These are phyloP conservation scores for Aurelia coerulea DNA, from an alignment of 30 jellyfish, hydroid and myxozoan genomes.

Conservation along the genomic window DNA sequence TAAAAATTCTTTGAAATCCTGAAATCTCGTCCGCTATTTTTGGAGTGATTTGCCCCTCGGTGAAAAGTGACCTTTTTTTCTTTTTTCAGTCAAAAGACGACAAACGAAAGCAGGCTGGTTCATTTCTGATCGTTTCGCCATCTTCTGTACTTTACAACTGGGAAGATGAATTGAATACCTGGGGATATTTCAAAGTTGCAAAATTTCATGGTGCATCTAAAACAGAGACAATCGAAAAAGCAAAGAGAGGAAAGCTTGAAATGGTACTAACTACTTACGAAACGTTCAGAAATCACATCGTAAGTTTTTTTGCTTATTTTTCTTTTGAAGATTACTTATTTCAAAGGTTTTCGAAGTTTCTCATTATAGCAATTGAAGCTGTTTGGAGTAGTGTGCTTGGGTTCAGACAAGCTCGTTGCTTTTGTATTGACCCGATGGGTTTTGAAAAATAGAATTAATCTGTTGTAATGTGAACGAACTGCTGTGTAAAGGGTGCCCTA, in stretches of 20 bases:
- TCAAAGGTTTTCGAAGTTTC: too few relatives aligned
- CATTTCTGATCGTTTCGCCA: slow-evolving; percentile 77
- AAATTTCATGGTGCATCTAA: slow-evolving; percentile 70
- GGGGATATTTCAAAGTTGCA: slow-evolving; percentile 81
- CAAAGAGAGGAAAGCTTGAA: slow-evolving; percentile 58
- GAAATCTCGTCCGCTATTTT: too few relatives aligned
- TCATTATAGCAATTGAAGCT: too few relatives aligned
- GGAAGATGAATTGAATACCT: slow-evolving; percentile 78
- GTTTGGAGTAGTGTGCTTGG: background rate
- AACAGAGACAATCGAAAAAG: slow-evolving; percentile 52
- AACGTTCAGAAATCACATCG: slow-evolving; percentile 72
- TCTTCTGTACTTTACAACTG: slow-evolving; percentile 84
- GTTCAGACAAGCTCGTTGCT: too few relatives aligned
- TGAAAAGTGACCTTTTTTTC: background rate
- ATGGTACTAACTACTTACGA: slow-evolving; percentile 79
- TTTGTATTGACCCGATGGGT: too few relatives aligned
- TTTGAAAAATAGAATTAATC: too few relatives aligned
- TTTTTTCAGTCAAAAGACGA: slow-evolving; percentile 4
- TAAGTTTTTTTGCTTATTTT: slow-evolving; percentile 28
- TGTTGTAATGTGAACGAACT: too few relatives aligned
- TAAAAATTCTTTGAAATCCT: too few relatives aligned
- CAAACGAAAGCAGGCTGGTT: slow-evolving; percentile 1
- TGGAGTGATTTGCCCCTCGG: too few relatives aligned
- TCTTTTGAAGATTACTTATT: background rate
- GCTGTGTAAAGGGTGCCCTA: too few relatives aligned